phyloP scores from a whole-genome alignment of 2,888 invertebrate genomes.

The Drosophila trichaetosa region DNA sequence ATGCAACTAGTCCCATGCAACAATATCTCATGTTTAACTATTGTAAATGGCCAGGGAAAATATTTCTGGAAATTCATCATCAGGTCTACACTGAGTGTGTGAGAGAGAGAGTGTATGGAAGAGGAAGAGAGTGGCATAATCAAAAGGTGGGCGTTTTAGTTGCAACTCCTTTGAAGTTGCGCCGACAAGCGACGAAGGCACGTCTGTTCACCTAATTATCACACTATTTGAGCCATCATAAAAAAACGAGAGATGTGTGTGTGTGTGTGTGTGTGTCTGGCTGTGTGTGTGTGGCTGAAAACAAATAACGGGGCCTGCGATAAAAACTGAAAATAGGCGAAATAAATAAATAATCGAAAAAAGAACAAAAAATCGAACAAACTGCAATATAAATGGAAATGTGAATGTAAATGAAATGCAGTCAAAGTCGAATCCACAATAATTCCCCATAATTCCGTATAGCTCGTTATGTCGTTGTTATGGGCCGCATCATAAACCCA shows the following conservation, averaged over 20 bases:
- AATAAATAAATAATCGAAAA: conserved; percentile 62
- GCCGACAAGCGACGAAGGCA: conserved; percentile 40
- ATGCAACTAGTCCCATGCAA: conserved; percentile 2
- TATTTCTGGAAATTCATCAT: conserved; percentile 64
- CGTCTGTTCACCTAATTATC: conserved; percentile 80
- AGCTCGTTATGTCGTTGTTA: conserved; percentile 58
- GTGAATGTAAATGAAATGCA: conserved; percentile 51
- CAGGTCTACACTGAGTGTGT: neutral
- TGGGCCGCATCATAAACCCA: conserved; percentile 74
- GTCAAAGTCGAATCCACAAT: conserved; percentile 18
- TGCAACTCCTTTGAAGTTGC: conserved; percentile 62
- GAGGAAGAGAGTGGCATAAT: conserved; percentile 11
- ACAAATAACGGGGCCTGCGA: conserved; percentile 38
- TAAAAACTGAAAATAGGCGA: conserved; percentile 56
- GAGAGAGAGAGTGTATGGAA: neutral
- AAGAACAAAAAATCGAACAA: conserved; percentile 19
- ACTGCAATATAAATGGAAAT: conserved; percentile 38
- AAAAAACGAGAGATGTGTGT: conserved; percentile 30
- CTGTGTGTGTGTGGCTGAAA: conserved; percentile 47
- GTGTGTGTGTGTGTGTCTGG: neutral
- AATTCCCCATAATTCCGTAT: conserved; percentile 28
- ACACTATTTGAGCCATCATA: conserved; percentile 78
- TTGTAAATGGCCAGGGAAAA: conserved; percentile 53
- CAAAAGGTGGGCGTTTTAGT: conserved; percentile 41
- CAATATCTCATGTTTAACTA: conserved; percentile 40